A percentile compares a stretch with the other conserved stretches of the same genome.
These are phyloP conservation scores for Nysson spinosus DNA, from an alignment of 2,888 invertebrate genomes.

Conservation along the genomic window DNA sequence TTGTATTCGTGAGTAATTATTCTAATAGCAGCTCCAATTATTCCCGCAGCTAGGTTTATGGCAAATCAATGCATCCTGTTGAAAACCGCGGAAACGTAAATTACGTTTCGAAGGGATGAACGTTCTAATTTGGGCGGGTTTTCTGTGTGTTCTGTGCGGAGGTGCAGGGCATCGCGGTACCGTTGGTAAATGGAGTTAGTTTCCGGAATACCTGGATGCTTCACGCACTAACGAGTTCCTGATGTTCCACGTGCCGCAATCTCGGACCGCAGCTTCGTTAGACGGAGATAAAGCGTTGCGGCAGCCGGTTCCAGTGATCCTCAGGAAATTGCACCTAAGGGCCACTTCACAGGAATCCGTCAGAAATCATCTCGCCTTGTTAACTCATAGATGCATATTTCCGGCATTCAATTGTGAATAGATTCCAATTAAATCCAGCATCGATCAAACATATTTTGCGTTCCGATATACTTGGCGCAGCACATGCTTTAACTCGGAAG, in stretches of 20 bases:
- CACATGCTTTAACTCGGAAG: no score
- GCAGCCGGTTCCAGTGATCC: constrained; percentile 41
- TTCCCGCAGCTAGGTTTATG: constrained; percentile 16
- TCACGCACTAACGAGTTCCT: constrained; percentile 66
- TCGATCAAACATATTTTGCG: not conserved
- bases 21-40: no score
- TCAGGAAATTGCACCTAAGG: constrained; percentile 49
- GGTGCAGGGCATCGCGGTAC: constrained; percentile 37
- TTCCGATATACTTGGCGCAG: not conserved
- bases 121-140: constrained; percentile 59
- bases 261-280: constrained; percentile 58
- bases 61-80: constrained; percentile 57
- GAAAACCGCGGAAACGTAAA: constrained; percentile 57
- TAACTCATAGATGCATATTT: constrained; percentile 11
- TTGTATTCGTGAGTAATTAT: no score
- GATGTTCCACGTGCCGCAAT: constrained; percentile 59
- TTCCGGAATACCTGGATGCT: constrained; percentile 64
- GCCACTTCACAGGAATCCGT: constrained; percentile 34
- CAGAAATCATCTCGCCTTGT: constrained; percentile 38
- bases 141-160: constrained; percentile 34
- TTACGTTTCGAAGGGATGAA: constrained; percentile 64
- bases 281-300: constrained; percentile 53
- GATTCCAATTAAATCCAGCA: not conserved
- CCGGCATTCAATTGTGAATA: not conserved
- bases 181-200: constrained; percentile 65